phyloP scores from a whole-genome alignment of 2,113 vertebrate genomes.

The Gallinago paraguaiae region DNA sequence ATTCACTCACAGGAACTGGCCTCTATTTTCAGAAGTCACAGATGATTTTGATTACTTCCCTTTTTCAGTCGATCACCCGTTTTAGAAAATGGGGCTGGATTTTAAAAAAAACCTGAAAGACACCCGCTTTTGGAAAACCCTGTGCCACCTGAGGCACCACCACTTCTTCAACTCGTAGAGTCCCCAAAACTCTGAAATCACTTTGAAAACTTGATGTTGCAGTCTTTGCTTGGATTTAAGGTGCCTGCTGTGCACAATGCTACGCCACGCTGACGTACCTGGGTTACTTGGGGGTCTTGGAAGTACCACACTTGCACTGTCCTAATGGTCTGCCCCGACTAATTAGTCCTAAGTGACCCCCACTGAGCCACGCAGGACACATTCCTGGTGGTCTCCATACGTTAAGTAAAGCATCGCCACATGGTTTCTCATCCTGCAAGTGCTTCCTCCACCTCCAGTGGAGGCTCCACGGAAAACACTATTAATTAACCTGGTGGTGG shows the following conservation, averaged over 20 bases:
- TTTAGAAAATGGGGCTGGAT: background rate
- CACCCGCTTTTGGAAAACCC: background rate
- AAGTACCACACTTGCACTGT: background rate
- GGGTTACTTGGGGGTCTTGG: background rate
- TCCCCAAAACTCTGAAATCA: background rate
- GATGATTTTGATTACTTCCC: conserved; percentile 11
- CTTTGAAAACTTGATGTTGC: background rate
- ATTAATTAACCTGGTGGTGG: background rate
- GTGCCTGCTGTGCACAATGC: background rate
- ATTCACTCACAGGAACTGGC: background rate
- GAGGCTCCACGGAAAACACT: background rate
- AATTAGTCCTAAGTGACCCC: background rate
- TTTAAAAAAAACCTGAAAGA: background rate
- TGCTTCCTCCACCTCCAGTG: background rate
- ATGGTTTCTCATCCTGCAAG: background rate
- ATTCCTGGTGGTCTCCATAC: background rate
- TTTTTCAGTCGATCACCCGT: background rate
- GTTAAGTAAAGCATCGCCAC: background rate
- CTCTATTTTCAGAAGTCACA: conserved; percentile 24
- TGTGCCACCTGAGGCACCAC: background rate
- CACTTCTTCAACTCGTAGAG: background rate
- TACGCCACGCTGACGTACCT: accelerated
- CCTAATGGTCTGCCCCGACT: background rate
- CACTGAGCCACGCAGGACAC: background rate
- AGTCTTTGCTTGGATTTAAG: background rate